Percentiles rank a stretch among this genome's conserved stretches.
These are phyloP conservation scores for Narcine bancroftii DNA, from an alignment of 2,113 vertebrate genomes.

Conservation along the genomic window DNA sequence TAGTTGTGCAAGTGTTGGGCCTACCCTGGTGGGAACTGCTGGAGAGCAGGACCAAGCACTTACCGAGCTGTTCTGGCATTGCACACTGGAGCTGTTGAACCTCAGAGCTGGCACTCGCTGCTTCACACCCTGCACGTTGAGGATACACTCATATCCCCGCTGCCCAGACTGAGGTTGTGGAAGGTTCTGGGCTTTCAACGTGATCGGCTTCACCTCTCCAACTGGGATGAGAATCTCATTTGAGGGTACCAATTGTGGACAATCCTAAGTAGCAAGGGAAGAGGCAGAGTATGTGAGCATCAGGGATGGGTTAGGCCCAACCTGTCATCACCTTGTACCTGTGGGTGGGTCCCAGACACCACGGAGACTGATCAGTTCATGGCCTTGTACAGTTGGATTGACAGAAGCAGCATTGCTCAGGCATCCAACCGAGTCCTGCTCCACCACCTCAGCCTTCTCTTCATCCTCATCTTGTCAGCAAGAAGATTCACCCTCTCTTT, in stretches of 20 bases:
- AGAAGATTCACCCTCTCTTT: no score
- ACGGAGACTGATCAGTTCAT: no score
- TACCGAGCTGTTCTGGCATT: constrained; percentile 98
- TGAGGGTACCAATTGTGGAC: constrained; percentile 86
- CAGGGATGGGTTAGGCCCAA: no score
- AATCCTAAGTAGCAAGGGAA: constrained; percentile 64
- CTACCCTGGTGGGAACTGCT: no score
- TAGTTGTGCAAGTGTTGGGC: no score
- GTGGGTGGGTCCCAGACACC: neutral
- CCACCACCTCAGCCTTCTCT: no score
- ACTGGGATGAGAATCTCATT: constrained; percentile 92
- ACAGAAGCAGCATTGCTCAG: no score
- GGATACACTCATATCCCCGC: constrained; percentile 89
- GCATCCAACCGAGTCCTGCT: no score
- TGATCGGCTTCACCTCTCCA: constrained; percentile 92
- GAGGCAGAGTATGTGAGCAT: no score
- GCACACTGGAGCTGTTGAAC: constrained; percentile 98
- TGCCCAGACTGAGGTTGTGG: constrained; percentile 94
- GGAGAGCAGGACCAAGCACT: constrained; percentile 42
- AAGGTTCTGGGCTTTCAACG: constrained; percentile 85
- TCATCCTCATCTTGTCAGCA: no score
- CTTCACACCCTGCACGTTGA: constrained; percentile 78
- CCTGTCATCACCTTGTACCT: no score
- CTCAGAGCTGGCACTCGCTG: constrained; percentile 89
- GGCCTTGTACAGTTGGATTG: no score